Evolutionary conservation across 2,888 invertebrate species (phyloP).

Genomic region (Pterostichus niger): DNA sequence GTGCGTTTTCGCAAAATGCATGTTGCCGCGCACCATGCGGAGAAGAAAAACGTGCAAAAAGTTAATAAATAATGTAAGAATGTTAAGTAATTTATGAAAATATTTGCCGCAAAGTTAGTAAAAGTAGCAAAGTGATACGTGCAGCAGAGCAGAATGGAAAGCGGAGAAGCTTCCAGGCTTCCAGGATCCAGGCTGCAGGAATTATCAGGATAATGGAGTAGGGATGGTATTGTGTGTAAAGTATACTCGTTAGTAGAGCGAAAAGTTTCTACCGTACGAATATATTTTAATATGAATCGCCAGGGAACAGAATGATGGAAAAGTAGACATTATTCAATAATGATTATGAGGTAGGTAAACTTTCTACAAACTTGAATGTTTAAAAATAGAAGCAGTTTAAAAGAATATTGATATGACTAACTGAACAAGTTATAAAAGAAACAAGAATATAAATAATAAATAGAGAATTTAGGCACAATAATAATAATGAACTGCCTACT

Average conservation of each 20-base stretch:
- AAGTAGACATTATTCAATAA: conserved; percentile 27
- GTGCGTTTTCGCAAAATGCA: conserved; percentile 21
- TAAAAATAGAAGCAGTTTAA: too few relatives aligned
- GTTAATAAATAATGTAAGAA: conserved; percentile 61
- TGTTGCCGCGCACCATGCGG: background rate
- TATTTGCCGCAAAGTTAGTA: conserved; percentile 52
- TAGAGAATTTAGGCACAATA: too few relatives aligned
- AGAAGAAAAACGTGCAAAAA: conserved; percentile 29
- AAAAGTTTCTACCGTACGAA: conserved; percentile 37
- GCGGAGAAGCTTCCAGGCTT: conserved; percentile 44
- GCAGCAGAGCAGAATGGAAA: conserved; percentile 36
- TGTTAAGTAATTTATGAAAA: conserved; percentile 58
- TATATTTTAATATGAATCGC: conserved; percentile 42
- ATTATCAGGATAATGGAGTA: conserved; percentile 51
- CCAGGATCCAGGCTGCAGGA: conserved; percentile 20
- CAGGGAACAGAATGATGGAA: conserved; percentile 26
- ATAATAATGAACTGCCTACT: too few relatives aligned
- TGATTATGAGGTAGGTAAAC: conserved; percentile 13
- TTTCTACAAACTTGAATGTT: background rate
- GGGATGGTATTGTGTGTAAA: conserved; percentile 43
- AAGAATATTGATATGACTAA: too few relatives aligned
- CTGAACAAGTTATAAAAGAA: too few relatives aligned
- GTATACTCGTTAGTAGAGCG: conserved; percentile 48
- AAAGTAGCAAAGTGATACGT: conserved; percentile 60
- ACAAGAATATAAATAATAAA: too few relatives aligned